Evolutionary conservation across 1,140 invertebrate genomes (phyloP), one percentile per base, ranked within the genome.

Genomic region (Heliconius nattereri): DNA sequence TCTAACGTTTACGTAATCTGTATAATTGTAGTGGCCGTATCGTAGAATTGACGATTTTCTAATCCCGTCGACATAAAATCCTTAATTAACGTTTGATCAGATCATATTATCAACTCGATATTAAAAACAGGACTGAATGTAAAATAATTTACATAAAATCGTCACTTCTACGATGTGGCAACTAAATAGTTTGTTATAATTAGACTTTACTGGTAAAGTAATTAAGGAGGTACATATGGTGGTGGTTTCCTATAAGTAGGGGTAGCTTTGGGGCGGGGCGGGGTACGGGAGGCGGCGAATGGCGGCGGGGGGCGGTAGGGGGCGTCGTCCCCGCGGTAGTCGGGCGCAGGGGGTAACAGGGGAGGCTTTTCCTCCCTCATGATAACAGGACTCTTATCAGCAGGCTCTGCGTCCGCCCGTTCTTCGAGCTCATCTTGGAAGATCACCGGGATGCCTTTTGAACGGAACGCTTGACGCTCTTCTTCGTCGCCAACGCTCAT

Each of bases 381-480:
- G 82, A 99, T 99, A 2, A 99, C 96, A 2, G 98, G 98, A 57
- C 97, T 97, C 94, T 98, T 98, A 85, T 98, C 98, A 40, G 97
- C 97, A 45, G 97, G 96, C 91, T 97, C 97, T 0, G 91, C 79
- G 75, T 94, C 94, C 2, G 97, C 97, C 88, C 98, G 97, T 87
- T 99, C 98, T 84, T 98, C 98, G 19, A 99, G 94, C 90, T 99
- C 98, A 93, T 99, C 98, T 91, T 97, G 97, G 92, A 99, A 99
- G 84, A 99, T 99, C 8, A 99, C 98, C 1, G 98, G 98, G 85
- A 98, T 98, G 71, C 98, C 98, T 94, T 98, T 98, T 83, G 97
- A 98, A 11, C 98, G 96, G 94, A 98, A 98, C 75, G 95, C 97
- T 92, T 97, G 96, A 71, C 97, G 95, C 85, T 97, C 97, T 85